A percentile compares a stretch with the other conserved stretches of the same genome.
Evolutionary conservation across 1,140 invertebrate species (phyloP).

Genomic region (Druon quercuslanigerum): DNA sequence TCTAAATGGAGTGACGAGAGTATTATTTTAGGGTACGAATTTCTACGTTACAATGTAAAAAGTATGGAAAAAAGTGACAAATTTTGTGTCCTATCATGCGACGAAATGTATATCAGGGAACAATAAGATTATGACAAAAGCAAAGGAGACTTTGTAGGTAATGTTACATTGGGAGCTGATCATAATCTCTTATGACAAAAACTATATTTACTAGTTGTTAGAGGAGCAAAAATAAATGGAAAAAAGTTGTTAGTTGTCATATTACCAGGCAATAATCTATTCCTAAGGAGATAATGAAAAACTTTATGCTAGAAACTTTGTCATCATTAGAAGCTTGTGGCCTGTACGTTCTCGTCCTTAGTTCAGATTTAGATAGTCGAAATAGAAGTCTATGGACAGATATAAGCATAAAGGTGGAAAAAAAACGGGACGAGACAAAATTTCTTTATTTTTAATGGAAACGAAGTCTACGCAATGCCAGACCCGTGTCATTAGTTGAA

Average conservation of each 20-base stretch:
- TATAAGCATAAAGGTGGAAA: constrained; percentile 28
- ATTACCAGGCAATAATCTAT: constrained; percentile 20
- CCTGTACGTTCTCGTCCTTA: constrained; percentile 25
- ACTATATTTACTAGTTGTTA: constrained; percentile 14
- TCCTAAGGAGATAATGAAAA: constrained; percentile 11
- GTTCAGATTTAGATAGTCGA: constrained; percentile 34
- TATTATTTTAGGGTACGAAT: constrained; percentile 33
- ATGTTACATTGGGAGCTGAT: too few species aligned
- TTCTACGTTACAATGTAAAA: constrained; percentile 29
- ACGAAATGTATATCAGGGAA: too few species aligned
- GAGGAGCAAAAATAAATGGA: constrained; percentile 35
- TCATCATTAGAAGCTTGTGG: constrained; percentile 23
- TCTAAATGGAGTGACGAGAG: constrained; percentile 33
- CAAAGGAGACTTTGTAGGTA: too few species aligned
- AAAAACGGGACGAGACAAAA: constrained; percentile 9
- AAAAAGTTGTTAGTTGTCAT: constrained; percentile 37
- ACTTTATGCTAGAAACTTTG: constrained; percentile 38
- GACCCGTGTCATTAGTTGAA: constrained; percentile 38
- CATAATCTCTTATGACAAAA: too few species aligned
- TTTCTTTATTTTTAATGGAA: constrained; percentile 32
- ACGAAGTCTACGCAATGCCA: constrained; percentile 36
- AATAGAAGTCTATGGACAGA: constrained; percentile 31
- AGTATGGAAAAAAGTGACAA: not conserved
- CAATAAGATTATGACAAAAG: too few species aligned
- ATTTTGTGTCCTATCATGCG: too few species aligned